Percentiles rank a stretch among this genome's conserved stretches.
phyloP scores from a whole-genome alignment of 2,113 vertebrate genomes.

The Atlantisia rogersi region DNA sequence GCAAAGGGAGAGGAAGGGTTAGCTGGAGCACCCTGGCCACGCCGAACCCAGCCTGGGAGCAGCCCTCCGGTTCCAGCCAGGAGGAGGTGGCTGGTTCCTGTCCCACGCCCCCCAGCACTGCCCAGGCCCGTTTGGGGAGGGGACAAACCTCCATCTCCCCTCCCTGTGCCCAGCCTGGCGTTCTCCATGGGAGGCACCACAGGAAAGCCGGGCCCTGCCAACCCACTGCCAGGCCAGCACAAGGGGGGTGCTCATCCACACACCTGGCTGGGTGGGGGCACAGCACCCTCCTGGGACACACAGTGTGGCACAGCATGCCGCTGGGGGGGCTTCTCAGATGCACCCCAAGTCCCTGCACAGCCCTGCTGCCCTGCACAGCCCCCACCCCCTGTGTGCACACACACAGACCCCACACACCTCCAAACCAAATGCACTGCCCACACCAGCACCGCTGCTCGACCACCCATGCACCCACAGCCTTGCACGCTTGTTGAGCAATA shows the following conservation, averaged over 20 bases:
- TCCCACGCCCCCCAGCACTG: not conserved
- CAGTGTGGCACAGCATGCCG: accelerated
- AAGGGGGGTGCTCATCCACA: not conserved
- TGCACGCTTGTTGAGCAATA: not conserved
- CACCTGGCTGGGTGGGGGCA: not conserved
- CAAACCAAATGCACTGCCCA: not conserved
- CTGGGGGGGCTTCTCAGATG: accelerated
- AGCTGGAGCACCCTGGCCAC: not conserved
- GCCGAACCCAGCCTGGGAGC: not conserved
- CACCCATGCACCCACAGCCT: not conserved
- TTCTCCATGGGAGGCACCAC: not conserved
- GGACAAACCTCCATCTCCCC: not conserved
- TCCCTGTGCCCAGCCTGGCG: no score
- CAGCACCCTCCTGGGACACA: not conserved
- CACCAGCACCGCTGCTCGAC: accelerated
- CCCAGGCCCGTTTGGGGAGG: not conserved
- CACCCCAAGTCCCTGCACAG: accelerated
- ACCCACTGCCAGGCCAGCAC: not conserved
- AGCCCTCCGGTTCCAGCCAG: not conserved
- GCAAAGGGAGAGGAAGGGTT: not conserved
- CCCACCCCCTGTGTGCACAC: no score
- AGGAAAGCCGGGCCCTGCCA: not conserved
- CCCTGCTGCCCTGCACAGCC: not conserved
- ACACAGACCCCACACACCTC: not conserved
- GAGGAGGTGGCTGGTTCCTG: not conserved